Percentiles rank a stretch among this genome's conserved stretches.
These are phyloP conservation scores for Epistrophe grossulariae DNA, from an alignment of 2,888 invertebrate genomes.

Conservation along the genomic window DNA sequence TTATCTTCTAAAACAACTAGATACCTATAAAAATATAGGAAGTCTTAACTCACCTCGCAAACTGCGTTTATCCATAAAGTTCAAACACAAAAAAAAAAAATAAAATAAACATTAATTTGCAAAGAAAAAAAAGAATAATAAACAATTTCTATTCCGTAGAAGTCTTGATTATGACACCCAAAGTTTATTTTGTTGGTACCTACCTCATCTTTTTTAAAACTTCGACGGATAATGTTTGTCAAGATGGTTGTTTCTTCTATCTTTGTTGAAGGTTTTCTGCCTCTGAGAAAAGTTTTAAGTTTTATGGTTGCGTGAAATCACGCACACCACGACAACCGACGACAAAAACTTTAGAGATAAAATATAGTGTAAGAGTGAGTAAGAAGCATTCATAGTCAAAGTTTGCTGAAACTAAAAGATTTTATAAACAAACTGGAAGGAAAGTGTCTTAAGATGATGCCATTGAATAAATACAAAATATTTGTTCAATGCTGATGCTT, in stretches of 20 bases:
- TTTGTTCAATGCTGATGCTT: too few species aligned
- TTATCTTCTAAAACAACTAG: too few species aligned
- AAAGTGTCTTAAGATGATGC: too few species aligned
- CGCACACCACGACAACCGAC: neutral
- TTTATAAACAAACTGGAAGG: too few species aligned
- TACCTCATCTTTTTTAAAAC: neutral
- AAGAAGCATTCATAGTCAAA: neutral
- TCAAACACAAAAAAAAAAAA: neutral
- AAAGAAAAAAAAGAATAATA: slow-evolving; percentile 14
- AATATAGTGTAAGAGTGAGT: too few species aligned
- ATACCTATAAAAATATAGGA: too few species aligned
- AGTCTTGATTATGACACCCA: slow-evolving; percentile 45
- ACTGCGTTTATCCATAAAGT: too few species aligned
- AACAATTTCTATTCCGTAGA: slow-evolving; percentile 28
- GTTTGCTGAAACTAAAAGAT: neutral
- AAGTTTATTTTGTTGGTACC: slow-evolving; percentile 20
- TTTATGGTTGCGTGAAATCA: slow-evolving; percentile 24
- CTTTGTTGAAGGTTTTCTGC: neutral
- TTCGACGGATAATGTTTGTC: neutral
- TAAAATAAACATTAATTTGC: neutral
- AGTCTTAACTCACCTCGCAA: neutral
- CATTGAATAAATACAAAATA: too few species aligned
- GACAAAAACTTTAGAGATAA: too few species aligned
- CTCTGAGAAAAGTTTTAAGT: slow-evolving; percentile 7
- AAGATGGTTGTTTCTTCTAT: neutral